Evolutionary conservation across 2,797 vertebrate genomes (phyloP).

Genomic region (Pyrocephalus nanus): DNA sequence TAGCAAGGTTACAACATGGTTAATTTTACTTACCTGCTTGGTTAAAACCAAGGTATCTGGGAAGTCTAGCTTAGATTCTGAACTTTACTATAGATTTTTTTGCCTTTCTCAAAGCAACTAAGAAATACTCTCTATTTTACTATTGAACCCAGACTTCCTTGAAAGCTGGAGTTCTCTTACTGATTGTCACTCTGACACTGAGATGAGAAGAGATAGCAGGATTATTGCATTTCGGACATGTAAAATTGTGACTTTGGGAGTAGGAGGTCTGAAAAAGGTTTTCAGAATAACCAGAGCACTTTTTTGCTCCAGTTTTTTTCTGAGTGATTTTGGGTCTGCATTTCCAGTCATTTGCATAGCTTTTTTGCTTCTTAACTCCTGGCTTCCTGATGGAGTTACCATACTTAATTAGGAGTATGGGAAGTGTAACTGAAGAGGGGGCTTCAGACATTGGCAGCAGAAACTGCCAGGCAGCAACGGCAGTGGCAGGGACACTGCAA

Average conservation of each 20-base stretch:
- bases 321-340: background rate
- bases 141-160: background rate
- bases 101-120: slow-evolving; percentile 36
- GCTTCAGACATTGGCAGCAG: background rate
- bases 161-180: background rate
- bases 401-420: background rate
- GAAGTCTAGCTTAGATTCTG: slow-evolving; percentile 27
- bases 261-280: background rate
- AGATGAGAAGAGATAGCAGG: background rate
- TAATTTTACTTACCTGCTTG: background rate
- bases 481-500: background rate
- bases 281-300: background rate
- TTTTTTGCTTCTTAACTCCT: background rate
- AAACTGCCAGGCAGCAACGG: background rate
- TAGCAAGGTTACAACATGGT: background rate
- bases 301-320: background rate
- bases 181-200: background rate
- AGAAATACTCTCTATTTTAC: slow-evolving; percentile 47
- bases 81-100: slow-evolving; percentile 34
- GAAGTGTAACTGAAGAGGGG: background rate
- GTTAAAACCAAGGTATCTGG: background rate
- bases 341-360: background rate
- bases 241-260: background rate
- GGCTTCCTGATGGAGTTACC: background rate
- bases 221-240: background rate